Base-by-base conservation (phyloP, 2,888 invertebrate species). In the Trichacis sp. region DNA sequence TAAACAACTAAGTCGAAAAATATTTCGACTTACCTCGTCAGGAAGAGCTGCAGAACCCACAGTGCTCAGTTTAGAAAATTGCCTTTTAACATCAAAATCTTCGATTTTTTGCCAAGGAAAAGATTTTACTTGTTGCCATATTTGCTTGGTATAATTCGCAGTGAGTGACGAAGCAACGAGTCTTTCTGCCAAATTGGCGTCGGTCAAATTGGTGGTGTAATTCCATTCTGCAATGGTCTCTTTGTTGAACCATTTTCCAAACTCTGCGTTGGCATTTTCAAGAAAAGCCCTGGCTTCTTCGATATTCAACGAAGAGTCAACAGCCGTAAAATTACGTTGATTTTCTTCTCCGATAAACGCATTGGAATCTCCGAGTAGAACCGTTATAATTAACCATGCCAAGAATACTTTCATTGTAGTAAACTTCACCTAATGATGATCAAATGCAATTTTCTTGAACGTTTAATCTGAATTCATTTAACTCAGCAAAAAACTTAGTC, bases 181-280 rank as follows among this genome's bases (percentile, higher is more conserved):
- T 81, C 88, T 87, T 11, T 77, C 79, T 29, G 88, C 87, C 53
- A 91, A 87, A 82, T 91, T 94, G 57, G 88, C 89, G 51, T 92
- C 89, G 0, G 91, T 94, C 40, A 94, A 88, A 78, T 94, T 92
- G 0, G 93, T 91, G 0, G 89, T 90, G 77, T 93, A 93, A 0
- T 87, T 88, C 94, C 94, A 94, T 59, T 89, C 88, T 0, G 91
- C 91, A 1, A 89, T 70, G 0, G 87, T 86, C 2, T 87, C 87
- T n/a, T 86, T 84, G 76, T 92, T 90, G 64, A 86, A 87, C 74
- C 89, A 87, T 48, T 84, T 73, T 0, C 88, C 89, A n/a, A 87
- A 84, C 59, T 88, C 88, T 49, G 85, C 86, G 78, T 93, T 91
- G 20, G 91, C 78, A 60, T 89, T 87, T 53, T 87, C 73, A 69